These are phyloP conservation scores for Apotomis betuletana DNA, from an alignment of 2,888 invertebrate genomes.

Conservation along the genomic window DNA sequence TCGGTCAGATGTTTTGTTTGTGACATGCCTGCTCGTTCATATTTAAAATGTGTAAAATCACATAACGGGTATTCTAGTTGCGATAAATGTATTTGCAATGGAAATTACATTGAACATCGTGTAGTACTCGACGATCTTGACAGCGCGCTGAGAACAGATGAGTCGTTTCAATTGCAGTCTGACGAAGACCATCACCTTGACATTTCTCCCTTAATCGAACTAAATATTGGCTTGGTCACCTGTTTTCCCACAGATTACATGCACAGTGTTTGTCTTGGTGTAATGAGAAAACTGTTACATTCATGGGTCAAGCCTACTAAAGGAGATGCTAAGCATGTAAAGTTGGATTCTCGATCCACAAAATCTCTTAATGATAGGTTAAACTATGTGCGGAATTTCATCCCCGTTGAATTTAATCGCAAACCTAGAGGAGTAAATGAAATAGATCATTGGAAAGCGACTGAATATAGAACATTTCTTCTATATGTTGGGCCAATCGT, in stretches of 20 bases:
- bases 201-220: background rate
- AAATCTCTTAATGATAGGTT: background rate
- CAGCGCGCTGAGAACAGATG: background rate
- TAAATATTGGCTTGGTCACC: background rate
- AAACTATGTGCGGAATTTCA: background rate
- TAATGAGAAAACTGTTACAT: constrained; percentile 3
- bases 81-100: constrained; percentile 7
- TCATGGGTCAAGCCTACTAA: background rate
- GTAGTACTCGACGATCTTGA: background rate
- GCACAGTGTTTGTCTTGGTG: constrained; percentile 8
- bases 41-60: constrained; percentile 8
- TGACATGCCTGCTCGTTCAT: constrained; percentile 9
- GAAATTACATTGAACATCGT: constrained; percentile 1
- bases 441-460: constrained; percentile 5
- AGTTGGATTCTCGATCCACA: background rate
- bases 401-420: constrained; percentile 1
- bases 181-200: constrained; percentile 7
- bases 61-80: constrained; percentile 11
- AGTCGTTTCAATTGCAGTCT: constrained; percentile 1
- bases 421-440: constrained; percentile 2
- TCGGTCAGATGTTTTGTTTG: constrained; percentile 1
- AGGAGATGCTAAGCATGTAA: constrained; percentile 14
- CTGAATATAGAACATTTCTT: constrained; percentile 1
- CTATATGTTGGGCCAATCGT: constrained; percentile 4
- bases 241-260: constrained; percentile 6